Conservation (phyloP, 2,888 invertebrate species). For the Drosophila koepferae region DNA sequence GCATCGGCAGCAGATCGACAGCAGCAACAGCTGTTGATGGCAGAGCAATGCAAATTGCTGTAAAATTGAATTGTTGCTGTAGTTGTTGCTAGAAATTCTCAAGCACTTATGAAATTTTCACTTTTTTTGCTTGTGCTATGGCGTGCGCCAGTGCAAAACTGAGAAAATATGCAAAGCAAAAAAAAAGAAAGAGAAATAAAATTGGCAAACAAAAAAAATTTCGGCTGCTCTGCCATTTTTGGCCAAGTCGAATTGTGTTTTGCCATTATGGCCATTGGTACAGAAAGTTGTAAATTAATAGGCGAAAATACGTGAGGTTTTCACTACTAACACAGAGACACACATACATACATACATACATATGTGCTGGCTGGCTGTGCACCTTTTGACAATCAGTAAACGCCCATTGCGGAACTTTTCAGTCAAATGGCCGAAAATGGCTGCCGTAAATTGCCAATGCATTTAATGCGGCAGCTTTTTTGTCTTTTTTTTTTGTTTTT, state of each 20-base stretch:
- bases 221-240: slow-evolving; percentile 65
- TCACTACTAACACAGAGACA: slow-evolving; percentile 25
- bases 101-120: slow-evolving; percentile 68
- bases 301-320: slow-evolving; percentile 73
- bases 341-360: background rate
- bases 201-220: slow-evolving; percentile 2
- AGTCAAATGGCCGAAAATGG: slow-evolving; percentile 76
- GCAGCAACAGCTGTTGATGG: slow-evolving; percentile 25
- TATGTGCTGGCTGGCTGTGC: background rate
- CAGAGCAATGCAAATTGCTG: slow-evolving; percentile 40
- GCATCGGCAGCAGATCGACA: background rate
- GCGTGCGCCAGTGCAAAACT: slow-evolving; percentile 49
- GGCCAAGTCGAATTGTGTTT: slow-evolving; percentile 55
- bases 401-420: slow-evolving; percentile 76
- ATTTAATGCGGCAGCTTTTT: slow-evolving; percentile 69
- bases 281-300: slow-evolving; percentile 78
- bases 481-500: background rate
- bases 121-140: slow-evolving; percentile 57
- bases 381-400: slow-evolving; percentile 61
- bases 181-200: background rate
- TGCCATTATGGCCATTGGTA: slow-evolving; percentile 57
- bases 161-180: slow-evolving; percentile 67
- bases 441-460: slow-evolving; percentile 74
- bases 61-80: slow-evolving; percentile 22
- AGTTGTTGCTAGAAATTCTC: slow-evolving; percentile 65